Evolutionary conservation across 2,113 vertebrate species (phyloP), one percentile per base, ranked within the genome.

Genomic region (Murina feae): DNA sequence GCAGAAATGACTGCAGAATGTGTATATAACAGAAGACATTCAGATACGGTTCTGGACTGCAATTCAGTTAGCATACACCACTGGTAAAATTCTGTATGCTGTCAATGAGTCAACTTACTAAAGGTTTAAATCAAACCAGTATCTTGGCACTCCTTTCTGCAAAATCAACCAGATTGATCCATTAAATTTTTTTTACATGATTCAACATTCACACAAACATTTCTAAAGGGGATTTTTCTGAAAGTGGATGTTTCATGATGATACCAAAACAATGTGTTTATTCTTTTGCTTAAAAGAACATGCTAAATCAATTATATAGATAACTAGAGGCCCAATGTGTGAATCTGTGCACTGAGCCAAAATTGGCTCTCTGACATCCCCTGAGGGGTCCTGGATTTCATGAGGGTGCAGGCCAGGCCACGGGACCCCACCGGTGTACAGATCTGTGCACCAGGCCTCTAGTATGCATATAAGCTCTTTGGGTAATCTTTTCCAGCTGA

Each of bases 1-100:
- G 21, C 2, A 21, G 44, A 63, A 53, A 42, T 16, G 12, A 74
- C 10, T 7, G 6, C 37, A 39, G 6, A 81, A 30, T 2, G 6
- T 32, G 18, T 37, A 1, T n/a, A 10, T 2, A 69, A 44, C 5
- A 49, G 35, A 60, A 28, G 0, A 75, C 0, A 35, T 30, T 2
- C 9, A 23, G 7, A 89, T 69, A n/a, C 25, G 42, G 20, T 20
- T 86, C 63, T 49, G n/a, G 20, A 91, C 55, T 7, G 13, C 39
- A 66, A 44, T 35, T 89, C 37, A 25, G 35, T 42, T 7, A 44
- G 14, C 23, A 49, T 11, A 30, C 0, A 51, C 7, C 10, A 63
- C 7, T 9, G 20, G 69, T 42, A 20, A 85, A 71, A 47, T 44
- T 71, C 37, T 53, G 6, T 32, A 37, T 20, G 7, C 76, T 71